A percentile compares a stretch with the other conserved stretches of the same genome.
Evolutionary conservation across 2,113 vertebrate genomes (phyloP).

Genomic region (Capreolus pygargus): DNA sequence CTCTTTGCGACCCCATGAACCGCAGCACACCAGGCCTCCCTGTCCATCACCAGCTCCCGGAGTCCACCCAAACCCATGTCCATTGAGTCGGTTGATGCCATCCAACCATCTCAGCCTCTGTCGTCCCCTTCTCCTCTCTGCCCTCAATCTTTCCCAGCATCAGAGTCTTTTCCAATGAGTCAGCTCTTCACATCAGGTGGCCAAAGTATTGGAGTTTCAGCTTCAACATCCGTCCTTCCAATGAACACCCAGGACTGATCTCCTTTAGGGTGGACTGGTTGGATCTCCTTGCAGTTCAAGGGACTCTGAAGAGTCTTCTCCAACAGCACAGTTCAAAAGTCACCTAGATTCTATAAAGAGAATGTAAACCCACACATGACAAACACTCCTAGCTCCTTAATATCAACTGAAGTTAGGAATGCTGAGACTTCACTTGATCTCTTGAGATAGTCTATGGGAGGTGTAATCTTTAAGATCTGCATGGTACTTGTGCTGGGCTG

Average conservation of each 20-base stretch:
- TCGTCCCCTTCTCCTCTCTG: not conserved
- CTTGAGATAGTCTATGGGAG: not conserved
- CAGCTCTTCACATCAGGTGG: not conserved
- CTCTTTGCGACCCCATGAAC: not conserved
- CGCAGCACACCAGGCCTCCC: not conserved
- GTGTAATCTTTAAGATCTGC: not conserved
- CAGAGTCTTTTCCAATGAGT: not conserved
- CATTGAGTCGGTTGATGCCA: not conserved
- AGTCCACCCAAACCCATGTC: not conserved
- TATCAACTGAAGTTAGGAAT: not conserved
- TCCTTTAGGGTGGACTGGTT: not conserved
- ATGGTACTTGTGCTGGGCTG: not conserved
- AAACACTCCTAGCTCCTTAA: not conserved
- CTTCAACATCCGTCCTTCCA: not conserved
- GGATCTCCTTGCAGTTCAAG: not conserved
- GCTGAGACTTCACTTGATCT: not conserved
- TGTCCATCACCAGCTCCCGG: not conserved
- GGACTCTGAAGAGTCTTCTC: not conserved
- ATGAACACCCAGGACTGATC: not conserved
- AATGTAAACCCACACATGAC: not conserved
- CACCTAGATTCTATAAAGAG: not conserved
- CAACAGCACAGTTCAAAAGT: not conserved
- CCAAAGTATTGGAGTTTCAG: not conserved
- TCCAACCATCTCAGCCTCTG: not conserved
- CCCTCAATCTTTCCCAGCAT: not conserved